Evolutionary conservation across 2,113 vertebrate genomes (phyloP), one percentile per base, ranked within the genome.

Genomic region (Lates calcarifer): DNA sequence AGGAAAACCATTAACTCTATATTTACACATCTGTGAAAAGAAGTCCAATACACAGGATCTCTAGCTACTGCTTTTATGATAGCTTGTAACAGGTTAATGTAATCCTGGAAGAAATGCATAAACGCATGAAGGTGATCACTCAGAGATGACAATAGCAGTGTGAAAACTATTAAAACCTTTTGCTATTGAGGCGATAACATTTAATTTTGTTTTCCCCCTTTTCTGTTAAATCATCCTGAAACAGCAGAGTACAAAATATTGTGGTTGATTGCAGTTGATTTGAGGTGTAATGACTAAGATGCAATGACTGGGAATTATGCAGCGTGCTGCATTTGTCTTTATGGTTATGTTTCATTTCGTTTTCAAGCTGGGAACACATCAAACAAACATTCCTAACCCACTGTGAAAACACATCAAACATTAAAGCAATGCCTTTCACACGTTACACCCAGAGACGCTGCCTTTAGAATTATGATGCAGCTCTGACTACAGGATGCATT

Each of bases 231-330:
- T 74, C 37, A 63, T 56, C 66, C 76, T 26, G 11, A 74, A 87
- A 82, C 70, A 24, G 24, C 13, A 67, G 5, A 4, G 77, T 29
- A 49, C 14, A 35, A 74, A 69, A 77, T 35, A 71, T 2, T 10
- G 17, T 66, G 56, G 39, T 41, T 82, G 68, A 88, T 43, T 82
- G 61, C 45, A 56, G 35, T 9, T 67, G 53, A 90, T 69, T 78
- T 74, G 33, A 66, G 55, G 29, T 70, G 29, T 66, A 74, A 81
- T 62, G 73, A 37, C 22, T 43, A 20, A 31, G 8, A 76, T 73
- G 14, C 29, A 73, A 73, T 69, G 56, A 81, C 12, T 17, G 1
- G n/a, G 31, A 37, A 78, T 65, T 58, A 69, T 56, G 28, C 57
- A 29, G 61, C 3, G 4, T 77, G 70, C 49, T 73, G 43, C 7